These are phyloP conservation scores for Empis livida DNA, from an alignment of 2,888 invertebrate genomes.

Conservation along the genomic window DNA sequence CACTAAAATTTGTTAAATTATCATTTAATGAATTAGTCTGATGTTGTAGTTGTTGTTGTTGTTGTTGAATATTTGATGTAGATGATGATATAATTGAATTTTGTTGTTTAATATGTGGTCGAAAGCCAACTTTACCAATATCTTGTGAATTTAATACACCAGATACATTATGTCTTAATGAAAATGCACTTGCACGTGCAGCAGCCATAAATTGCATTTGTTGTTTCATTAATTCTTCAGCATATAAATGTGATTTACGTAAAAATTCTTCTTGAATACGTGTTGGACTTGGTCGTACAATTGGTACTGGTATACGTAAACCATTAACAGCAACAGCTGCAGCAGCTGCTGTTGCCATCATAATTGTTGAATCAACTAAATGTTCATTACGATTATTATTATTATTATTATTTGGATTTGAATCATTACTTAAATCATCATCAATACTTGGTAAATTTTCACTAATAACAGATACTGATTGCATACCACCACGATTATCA, in stretches of 20 bases:
- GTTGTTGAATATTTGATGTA: slow-evolving; percentile 1
- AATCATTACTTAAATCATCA: slow-evolving; percentile 10
- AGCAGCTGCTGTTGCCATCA: slow-evolving; percentile 12
- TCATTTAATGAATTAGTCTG: slow-evolving; percentile 2
- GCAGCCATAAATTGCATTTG: slow-evolving; percentile 37
- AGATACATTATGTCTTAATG: slow-evolving; percentile 16
- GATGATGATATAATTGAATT: neutral
- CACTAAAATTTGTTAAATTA: slow-evolving; percentile 25
- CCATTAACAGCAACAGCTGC: slow-evolving; percentile 11
- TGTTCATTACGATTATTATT: slow-evolving; percentile 8
- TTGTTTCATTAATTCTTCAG: slow-evolving; percentile 36
- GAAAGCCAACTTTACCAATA: slow-evolving; percentile 13
- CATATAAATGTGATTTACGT: slow-evolving; percentile 34
- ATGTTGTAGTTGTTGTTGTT: neutral
- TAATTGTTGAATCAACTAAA: slow-evolving; percentile 11
- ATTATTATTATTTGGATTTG: slow-evolving; percentile 7
- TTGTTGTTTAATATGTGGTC: slow-evolving; percentile 12
- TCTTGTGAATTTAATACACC: slow-evolving; percentile 2
- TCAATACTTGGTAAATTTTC: slow-evolving; percentile 6
- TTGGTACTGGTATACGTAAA: slow-evolving; percentile 17
- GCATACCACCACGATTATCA: slow-evolving; percentile 4
- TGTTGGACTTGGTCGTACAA: slow-evolving; percentile 19
- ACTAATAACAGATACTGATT: neutral
- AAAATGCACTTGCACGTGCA: slow-evolving; percentile 30
- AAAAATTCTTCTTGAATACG: slow-evolving; percentile 35